phyloP scores from a whole-genome alignment of 2,797 vertebrate genomes.

The Geotrypetes seraphini region DNA sequence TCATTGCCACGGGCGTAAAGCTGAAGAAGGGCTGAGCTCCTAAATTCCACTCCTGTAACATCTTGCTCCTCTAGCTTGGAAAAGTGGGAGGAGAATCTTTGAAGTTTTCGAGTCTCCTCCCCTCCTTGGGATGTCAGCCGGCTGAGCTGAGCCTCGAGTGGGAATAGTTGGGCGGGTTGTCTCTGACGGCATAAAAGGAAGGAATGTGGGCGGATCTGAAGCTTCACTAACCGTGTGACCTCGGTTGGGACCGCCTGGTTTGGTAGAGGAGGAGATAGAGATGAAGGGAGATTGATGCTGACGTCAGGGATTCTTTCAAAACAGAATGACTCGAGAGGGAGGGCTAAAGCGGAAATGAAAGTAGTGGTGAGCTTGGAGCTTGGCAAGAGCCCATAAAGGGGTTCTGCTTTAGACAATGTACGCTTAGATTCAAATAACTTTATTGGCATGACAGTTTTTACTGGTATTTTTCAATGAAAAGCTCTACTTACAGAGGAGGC shows the following conservation, averaged over 20 bases:
- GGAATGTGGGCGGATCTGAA: slow-evolving; percentile 40
- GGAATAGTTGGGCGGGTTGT: slow-evolving; percentile 25
- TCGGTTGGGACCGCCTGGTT: background rate
- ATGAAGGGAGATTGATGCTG: slow-evolving; percentile 2
- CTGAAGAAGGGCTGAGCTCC: background rate
- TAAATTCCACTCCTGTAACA: too few relatives aligned
- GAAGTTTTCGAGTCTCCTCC: background rate
- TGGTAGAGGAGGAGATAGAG: too few relatives aligned
- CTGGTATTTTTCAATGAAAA: too few relatives aligned
- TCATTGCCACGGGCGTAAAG: too few relatives aligned
- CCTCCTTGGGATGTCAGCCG: slow-evolving; percentile 18
- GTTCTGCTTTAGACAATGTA: too few relatives aligned
- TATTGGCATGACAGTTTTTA: too few relatives aligned
- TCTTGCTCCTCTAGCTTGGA: accelerated
- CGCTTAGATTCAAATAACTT: too few relatives aligned
- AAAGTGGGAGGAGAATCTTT: background rate
- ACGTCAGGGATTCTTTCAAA: slow-evolving; percentile 18
- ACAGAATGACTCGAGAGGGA: slow-evolving; percentile 19
- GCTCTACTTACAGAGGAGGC: too few relatives aligned
- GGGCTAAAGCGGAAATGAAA: too few relatives aligned
- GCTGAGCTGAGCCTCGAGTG: slow-evolving; percentile 14
- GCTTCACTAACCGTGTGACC: slow-evolving; percentile 3
- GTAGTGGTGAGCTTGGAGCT: too few relatives aligned
- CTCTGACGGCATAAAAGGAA: slow-evolving; percentile 37
- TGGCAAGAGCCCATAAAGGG: too few relatives aligned